Percentiles rank a stretch among this genome's conserved stretches.
Evolutionary conservation across 2,797 vertebrate species (phyloP).

Genomic region (Triplophysa yarkandensis): DNA sequence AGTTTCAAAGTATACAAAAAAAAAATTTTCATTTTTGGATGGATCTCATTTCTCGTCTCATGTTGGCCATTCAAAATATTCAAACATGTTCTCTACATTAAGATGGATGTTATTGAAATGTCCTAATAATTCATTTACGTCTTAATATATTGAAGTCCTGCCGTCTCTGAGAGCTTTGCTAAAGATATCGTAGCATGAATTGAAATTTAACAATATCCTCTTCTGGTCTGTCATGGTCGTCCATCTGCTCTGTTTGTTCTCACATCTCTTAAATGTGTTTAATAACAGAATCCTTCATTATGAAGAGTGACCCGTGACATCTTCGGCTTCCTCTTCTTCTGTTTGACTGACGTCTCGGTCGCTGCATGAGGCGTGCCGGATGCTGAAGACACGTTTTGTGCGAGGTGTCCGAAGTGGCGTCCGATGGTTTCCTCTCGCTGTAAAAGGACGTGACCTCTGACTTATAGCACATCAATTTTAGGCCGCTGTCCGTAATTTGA

Average conservation of each 20-base stretch:
- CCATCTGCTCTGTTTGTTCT: constrained; percentile 40
- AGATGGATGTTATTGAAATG: too few species aligned
- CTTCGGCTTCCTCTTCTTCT: constrained; percentile 69
- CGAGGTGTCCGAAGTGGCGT: constrained; percentile 59
- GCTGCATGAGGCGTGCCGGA: constrained; percentile 65
- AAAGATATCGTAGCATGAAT: not conserved
- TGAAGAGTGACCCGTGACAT: constrained; percentile 62
- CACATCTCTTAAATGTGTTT: constrained; percentile 9
- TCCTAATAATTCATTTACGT: too few species aligned
- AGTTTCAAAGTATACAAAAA: too few species aligned
- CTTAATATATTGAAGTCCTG: not conserved
- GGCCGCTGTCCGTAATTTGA: constrained; percentile 64
- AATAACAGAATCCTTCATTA: constrained; percentile 33
- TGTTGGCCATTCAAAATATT: too few species aligned
- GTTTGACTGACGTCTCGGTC: constrained; percentile 56
- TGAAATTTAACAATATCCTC: constrained; percentile 7
- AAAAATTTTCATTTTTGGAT: too few species aligned
- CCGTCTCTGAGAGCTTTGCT: not conserved
- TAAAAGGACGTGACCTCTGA: constrained; percentile 69
- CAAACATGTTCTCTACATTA: too few species aligned
- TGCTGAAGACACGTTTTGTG: constrained; percentile 70
- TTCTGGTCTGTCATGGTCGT: not conserved
- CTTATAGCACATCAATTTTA: constrained; percentile 73
- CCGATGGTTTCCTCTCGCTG: constrained; percentile 72
- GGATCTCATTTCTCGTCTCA: too few species aligned